Evolutionary conservation across 2,888 invertebrate species (phyloP).

Genomic region (Lathronympha strigana): DNA sequence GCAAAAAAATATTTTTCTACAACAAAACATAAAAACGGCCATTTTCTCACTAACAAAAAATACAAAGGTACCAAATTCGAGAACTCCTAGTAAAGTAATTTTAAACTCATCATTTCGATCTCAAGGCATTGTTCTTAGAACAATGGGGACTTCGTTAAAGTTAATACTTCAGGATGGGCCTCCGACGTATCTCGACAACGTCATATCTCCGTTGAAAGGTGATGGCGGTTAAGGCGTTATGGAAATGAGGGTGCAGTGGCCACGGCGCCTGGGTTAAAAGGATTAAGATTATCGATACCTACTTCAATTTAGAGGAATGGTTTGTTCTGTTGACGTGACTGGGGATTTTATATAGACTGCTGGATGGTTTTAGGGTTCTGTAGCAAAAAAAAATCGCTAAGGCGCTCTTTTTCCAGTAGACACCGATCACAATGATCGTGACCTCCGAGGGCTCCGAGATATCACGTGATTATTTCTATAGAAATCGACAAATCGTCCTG

Average conservation of each 20-base stretch:
- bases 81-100: conserved; percentile 21
- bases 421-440: no score
- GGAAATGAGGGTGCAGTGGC: neutral
- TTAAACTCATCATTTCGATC: conserved; percentile 41
- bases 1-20: neutral
- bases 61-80: neutral
- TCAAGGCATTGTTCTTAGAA: conserved; percentile 43
- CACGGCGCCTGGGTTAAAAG: conserved; percentile 12
- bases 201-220: neutral
- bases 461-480: no score
- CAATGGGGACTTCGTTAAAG: conserved; percentile 46
- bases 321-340: conserved; percentile 1
- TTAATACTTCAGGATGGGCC: conserved; percentile 43
- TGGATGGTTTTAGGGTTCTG: neutral
- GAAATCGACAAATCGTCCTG: no score
- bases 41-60: no score
- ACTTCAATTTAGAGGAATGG: conserved; percentile 7
- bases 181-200: neutral
- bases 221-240: neutral
- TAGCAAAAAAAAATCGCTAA: no score
- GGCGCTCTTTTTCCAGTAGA: no score
- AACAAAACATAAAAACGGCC: no score
- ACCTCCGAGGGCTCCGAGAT: no score
- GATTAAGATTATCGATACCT: conserved; percentile 17
- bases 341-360: neutral